A percentile compares a stretch with the other conserved stretches of the same genome.
phyloP scores from a whole-genome alignment of 2,888 invertebrate species.

The Timema cristinae region DNA sequence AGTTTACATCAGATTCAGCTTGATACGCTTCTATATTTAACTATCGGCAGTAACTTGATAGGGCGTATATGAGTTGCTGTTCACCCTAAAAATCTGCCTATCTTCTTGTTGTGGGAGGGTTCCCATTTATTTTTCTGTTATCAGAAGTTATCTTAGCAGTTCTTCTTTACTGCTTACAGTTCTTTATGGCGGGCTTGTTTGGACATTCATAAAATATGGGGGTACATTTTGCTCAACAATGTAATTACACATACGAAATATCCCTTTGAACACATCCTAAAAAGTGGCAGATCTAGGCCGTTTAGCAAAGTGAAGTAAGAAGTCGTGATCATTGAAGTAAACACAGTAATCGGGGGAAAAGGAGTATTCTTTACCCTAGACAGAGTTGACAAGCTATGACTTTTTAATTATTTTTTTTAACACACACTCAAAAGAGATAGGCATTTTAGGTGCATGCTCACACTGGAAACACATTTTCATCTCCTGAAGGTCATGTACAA shows the following conservation, averaged over 20 bases:
- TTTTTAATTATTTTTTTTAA: constrained; percentile 1
- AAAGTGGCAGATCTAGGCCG: not conserved
- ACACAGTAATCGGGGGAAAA: not conserved
- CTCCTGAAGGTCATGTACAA: not conserved
- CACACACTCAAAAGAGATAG: not conserved
- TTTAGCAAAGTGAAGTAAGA: not conserved
- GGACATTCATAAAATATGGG: not conserved
- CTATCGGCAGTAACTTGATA: too few relatives aligned
- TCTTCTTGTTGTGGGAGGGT: too few relatives aligned
- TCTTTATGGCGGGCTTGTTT: not conserved
- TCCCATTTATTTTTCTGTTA: too few relatives aligned
- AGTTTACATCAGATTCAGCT: not conserved
- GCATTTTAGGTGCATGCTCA: not conserved
- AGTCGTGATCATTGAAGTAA: not conserved
- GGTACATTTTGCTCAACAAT: not conserved
- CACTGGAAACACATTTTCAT: not conserved
- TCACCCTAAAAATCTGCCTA: too few relatives aligned
- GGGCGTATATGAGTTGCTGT: too few relatives aligned
- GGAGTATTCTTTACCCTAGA: not conserved
- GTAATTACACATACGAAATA: not conserved
- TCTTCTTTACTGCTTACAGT: constrained; percentile 7
- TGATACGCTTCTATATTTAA: not conserved
- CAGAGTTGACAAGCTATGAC: not conserved
- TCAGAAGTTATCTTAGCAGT: not conserved
- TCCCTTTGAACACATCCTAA: not conserved